Percentiles rank a stretch among this genome's conserved stretches.
Evolutionary conservation across 2,888 invertebrate genomes (phyloP).

Genomic region (Pomacea canaliculata): DNA sequence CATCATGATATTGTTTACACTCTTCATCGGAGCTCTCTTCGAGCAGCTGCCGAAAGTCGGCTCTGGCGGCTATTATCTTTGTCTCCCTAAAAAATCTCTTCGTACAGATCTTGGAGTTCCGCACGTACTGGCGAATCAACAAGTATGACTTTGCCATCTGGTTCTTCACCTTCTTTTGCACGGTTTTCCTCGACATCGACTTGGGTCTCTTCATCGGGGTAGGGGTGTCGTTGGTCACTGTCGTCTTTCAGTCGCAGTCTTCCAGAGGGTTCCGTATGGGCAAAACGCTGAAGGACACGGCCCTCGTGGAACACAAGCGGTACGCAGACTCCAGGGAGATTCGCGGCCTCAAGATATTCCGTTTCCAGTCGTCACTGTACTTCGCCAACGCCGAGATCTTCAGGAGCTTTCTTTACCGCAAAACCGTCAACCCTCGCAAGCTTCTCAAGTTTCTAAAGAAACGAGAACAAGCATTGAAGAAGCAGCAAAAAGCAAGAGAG

Average conservation of each 20-base stretch:
- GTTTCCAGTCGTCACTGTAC: slow-evolving; percentile 63
- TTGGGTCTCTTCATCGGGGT: slow-evolving; percentile 64
- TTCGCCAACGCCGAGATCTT: slow-evolving; percentile 67
- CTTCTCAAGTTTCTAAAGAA: slow-evolving; percentile 58
- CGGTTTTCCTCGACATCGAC: slow-evolving; percentile 64
- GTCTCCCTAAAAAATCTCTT: slow-evolving; percentile 70
- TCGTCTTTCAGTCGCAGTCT: slow-evolving; percentile 63
- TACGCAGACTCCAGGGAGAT: slow-evolving; percentile 56
- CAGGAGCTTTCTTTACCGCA: slow-evolving; percentile 55
- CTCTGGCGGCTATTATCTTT: slow-evolving; percentile 70
- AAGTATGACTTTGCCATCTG: slow-evolving; percentile 79
- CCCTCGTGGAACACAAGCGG: slow-evolving; percentile 51
- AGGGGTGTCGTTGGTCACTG: slow-evolving; percentile 57
- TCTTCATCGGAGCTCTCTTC: slow-evolving; percentile 63
- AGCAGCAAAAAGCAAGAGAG: slow-evolving; percentile 20
- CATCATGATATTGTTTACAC: slow-evolving; percentile 61
- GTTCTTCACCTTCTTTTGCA: slow-evolving; percentile 60
- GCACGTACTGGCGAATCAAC: slow-evolving; percentile 82
- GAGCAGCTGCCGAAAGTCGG: slow-evolving; percentile 62
- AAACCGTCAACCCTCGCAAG: slow-evolving; percentile 61
- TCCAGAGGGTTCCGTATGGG: slow-evolving; percentile 59
- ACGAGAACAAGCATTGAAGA: slow-evolving; percentile 39
- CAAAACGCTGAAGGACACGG: slow-evolving; percentile 50
- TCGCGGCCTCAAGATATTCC: slow-evolving; percentile 61
- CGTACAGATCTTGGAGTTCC: slow-evolving; percentile 79